phyloP scores from a whole-genome alignment of 53 echinoderm and acorn worm species.

The Holothuria leucospilota region DNA sequence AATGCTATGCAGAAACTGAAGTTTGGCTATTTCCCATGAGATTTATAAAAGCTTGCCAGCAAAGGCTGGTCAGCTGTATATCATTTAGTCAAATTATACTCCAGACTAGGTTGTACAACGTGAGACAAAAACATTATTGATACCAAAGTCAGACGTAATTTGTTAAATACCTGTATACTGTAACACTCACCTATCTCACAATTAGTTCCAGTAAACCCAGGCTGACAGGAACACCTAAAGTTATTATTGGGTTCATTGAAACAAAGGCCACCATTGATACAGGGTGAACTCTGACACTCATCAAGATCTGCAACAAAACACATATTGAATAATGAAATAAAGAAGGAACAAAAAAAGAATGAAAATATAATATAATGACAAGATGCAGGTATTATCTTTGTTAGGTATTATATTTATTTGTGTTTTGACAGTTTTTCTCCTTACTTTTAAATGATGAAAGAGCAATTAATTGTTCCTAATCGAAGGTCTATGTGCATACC shows the following conservation, averaged over 20 bases:
- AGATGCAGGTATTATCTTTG: neutral
- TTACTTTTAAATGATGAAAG: no score
- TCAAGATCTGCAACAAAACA: slow-evolving; percentile 67
- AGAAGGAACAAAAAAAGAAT: neutral
- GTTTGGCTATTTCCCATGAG: no score
- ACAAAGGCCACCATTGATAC: slow-evolving; percentile 82
- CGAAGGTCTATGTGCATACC: no score
- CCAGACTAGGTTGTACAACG: no score
- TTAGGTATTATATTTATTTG: neutral
- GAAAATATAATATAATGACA: neutral
- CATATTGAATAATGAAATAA: neutral
- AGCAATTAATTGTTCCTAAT: no score
- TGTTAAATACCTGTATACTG: neutral
- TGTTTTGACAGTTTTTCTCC: neutral
- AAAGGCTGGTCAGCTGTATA: no score
- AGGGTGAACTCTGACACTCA: slow-evolving; percentile 78
- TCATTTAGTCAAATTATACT: no score
- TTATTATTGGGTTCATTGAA: slow-evolving; percentile 71
- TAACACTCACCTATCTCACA: slow-evolving; percentile 73
- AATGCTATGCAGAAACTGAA: no score
- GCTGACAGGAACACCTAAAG: slow-evolving; percentile 76
- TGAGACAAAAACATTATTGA: no score
- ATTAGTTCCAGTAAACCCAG: slow-evolving; percentile 69
- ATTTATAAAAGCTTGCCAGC: no score
- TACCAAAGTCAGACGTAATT: no score